A percentile compares a stretch with the other conserved stretches of the same genome.
These are phyloP conservation scores for Ormyrus pomaceus DNA, from an alignment of 2,888 invertebrate species.

Conservation along the genomic window DNA sequence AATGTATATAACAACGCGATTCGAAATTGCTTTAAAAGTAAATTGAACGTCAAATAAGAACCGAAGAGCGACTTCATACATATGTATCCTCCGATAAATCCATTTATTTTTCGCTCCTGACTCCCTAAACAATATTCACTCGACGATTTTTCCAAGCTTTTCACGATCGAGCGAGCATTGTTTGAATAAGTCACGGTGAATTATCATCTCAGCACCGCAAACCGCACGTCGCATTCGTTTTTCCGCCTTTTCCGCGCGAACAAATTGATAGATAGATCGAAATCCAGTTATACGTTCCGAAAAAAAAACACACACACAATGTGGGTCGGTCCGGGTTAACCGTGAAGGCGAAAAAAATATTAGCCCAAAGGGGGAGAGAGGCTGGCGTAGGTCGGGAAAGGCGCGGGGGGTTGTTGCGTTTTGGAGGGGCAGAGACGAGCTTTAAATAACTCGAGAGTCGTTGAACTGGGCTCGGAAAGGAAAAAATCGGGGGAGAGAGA, in stretches of 20 bases:
- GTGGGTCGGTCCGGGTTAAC: conserved; percentile 32
- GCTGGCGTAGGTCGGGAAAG: conserved; percentile 20
- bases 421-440: conserved; percentile 55
- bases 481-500: conserved; percentile 50
- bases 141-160: too few species aligned
- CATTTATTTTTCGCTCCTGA: too few species aligned
- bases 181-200: conserved; percentile 5
- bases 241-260: background rate
- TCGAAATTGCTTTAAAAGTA: too few species aligned
- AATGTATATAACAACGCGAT: too few species aligned
- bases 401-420: conserved; percentile 40
- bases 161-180: background rate
- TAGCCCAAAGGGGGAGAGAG: background rate
- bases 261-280: conserved; percentile 39
- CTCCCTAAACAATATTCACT: too few species aligned
- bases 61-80: too few species aligned
- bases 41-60: too few species aligned
- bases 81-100: too few species aligned
- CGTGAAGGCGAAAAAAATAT: conserved; percentile 23
- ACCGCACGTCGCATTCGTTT: background rate
- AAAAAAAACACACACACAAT: background rate
- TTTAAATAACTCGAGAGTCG: conserved; percentile 64
- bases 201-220: background rate
- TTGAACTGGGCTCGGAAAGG: conserved; percentile 61
- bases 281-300: conserved; percentile 18